These are phyloP conservation scores for Calcarius lapponicus DNA, from an alignment of 2,797 vertebrate species.

Conservation along the genomic window DNA sequence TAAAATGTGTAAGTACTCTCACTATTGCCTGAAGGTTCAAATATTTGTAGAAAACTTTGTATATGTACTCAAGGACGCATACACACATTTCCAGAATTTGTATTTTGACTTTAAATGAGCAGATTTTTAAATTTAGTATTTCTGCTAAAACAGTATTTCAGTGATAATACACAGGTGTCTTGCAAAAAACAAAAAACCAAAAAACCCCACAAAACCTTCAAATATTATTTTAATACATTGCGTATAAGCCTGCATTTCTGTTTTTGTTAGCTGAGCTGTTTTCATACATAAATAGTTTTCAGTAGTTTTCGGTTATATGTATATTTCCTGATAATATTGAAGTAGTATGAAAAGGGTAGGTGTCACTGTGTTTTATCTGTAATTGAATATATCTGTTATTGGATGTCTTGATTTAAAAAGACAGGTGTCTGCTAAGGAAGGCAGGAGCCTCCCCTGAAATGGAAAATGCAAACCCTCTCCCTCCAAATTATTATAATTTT, in stretches of 20 bases:
- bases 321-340: not conserved
- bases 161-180: not conserved
- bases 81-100: not conserved
- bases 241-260: not conserved
- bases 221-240: not conserved
- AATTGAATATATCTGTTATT: not conserved
- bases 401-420: not conserved
- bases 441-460: not conserved
- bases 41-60: not conserved
- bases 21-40: not conserved
- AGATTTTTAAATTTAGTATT: not conserved
- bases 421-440: not conserved
- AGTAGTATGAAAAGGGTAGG: not conserved
- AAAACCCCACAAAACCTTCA: rapidly evolving
- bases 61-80: rapidly evolving
- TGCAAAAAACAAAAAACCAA: not conserved
- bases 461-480: not conserved
- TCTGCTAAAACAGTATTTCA: not conserved
- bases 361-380: not conserved
- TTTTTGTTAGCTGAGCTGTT: not conserved
- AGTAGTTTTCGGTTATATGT: not conserved
- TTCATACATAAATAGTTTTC: not conserved
- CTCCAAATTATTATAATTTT: not conserved
- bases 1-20: not conserved
- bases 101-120: not conserved